Evolutionary conservation across 2,113 vertebrate species (phyloP).

Genomic region (human): GRCh38 chrX:151010501-151011000

Average conservation of each 20-base stretch:
- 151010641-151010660: neutral
- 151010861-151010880: neutral
- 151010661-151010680: neutral
- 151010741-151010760: neutral
- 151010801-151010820: neutral
- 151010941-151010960: neutral
- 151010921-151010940: neutral
- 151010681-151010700: neutral
- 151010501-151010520: neutral
- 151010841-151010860: neutral
- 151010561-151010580: neutral
- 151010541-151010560: neutral
- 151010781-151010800: neutral
- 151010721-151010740: neutral
- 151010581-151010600: neutral
- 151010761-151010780: neutral
- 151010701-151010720: neutral
- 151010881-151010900: neutral
- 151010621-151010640: neutral
- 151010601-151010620: neutral
- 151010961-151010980: neutral
- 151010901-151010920: neutral
- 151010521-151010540: neutral
- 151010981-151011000: neutral
- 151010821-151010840: slow-evolving; percentile 13